Percentiles rank a stretch among this genome's conserved stretches.
These are phyloP conservation scores for Anastrepha obliqua DNA, from an alignment of 1,140 invertebrate genomes.

Conservation along the genomic window DNA sequence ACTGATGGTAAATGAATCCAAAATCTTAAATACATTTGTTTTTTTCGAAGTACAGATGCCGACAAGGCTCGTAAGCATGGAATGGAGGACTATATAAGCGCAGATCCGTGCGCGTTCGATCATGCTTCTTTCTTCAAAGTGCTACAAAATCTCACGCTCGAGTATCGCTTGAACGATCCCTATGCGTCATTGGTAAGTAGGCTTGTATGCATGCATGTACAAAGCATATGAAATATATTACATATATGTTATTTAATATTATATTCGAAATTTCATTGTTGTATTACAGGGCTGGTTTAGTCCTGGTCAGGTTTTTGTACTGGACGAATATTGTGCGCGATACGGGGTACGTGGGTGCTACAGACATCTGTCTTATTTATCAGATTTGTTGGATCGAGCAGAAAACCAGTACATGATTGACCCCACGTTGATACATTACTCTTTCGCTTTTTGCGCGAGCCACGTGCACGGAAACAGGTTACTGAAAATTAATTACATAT, in stretches of 20 bases:
- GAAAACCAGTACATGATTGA: slow-evolving; percentile 96
- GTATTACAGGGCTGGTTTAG: slow-evolving; percentile 96
- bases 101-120: slow-evolving; percentile 97
- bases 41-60: slow-evolving; percentile 79
- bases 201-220: neutral
- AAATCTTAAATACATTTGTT: neutral
- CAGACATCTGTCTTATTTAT: slow-evolving; percentile 96
- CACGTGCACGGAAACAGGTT: slow-evolving; percentile 95
- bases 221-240: neutral
- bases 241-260: too few species aligned
- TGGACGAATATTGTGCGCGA: slow-evolving; percentile 98
- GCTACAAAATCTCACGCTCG: slow-evolving; percentile 93
- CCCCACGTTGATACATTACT: slow-evolving; percentile 98
- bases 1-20: too few species aligned
- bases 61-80: slow-evolving; percentile 98
- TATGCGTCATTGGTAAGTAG: slow-evolving; percentile 94
- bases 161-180: slow-evolving; percentile 96
- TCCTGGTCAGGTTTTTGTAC: slow-evolving; percentile 97
- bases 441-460: slow-evolving; percentile 98
- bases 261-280: neutral
- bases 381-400: slow-evolving; percentile 94
- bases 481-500: slow-evolving; percentile 41
- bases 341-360: slow-evolving; percentile 98
- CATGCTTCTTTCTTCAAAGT: slow-evolving; percentile 94
- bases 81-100: slow-evolving; percentile 99